Evolutionary conservation across 2,888 invertebrate genomes (phyloP), one percentile per base, ranked within the genome.

Genomic region (Lithophane semibrunnea): DNA sequence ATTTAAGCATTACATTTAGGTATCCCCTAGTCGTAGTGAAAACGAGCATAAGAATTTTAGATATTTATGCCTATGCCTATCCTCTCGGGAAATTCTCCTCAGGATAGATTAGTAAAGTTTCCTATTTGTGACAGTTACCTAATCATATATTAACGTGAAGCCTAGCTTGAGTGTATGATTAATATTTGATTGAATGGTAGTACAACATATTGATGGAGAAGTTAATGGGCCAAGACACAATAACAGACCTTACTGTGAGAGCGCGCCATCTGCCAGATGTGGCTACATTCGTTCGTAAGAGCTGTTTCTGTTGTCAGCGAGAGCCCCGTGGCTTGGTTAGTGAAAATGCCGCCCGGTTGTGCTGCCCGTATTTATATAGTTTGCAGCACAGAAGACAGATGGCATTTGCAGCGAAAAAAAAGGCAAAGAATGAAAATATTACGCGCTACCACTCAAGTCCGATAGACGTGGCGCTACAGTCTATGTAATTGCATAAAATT

Each of bases 241-340:
- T 24, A 47, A 13, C 10, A 18, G 3, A n/a, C 0, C 54, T 24
- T 18, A 66, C 3, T 44, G 13, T 60, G 18, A 56, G 10, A 64
- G 47, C 18, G 64, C 85, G 78, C 85, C 83, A 84, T 85, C 83
- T 84, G 64, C 4, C n/a, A 3, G 69, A 70, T 12, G 4, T 24
- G 5, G 1, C 2, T 12, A 21, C 8, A 77, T 42, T 72, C 1
- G 10, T 58, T 72, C 10, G 47, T 12, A n/a, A 58, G 5, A 37
- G 10, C 2, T 56, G 18, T 16, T 12, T 7, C 9, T 65, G 4
- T 29, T 29, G 10, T 72, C 24, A 44, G 18, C 4, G 37, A 21
- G 24, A 63, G 12, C 8, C 0, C 49, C 10, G 37, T 42, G 21
- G 56, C 42, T 21, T 37, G 10, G 52, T 10, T 10, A 37, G 2